phyloP scores from a whole-genome alignment of 2,797 vertebrate species.

The Syngnathus rostellatus region DNA sequence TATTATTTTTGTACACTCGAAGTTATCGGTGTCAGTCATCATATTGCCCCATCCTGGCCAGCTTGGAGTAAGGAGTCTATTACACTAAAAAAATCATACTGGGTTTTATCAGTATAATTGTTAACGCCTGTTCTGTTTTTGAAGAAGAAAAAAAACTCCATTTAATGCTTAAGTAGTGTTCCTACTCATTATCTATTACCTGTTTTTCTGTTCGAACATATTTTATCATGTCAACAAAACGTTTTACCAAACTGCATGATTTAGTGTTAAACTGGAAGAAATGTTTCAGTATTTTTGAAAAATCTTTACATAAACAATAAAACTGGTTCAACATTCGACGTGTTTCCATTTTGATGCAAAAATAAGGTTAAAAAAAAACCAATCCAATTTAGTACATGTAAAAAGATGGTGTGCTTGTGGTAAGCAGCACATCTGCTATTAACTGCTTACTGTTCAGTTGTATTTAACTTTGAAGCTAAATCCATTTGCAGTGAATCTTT shows the following conservation, averaged over 20 bases:
- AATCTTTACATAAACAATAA: slow-evolving; percentile 60
- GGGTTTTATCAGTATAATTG: slow-evolving; percentile 66
- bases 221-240: slow-evolving; percentile 60
- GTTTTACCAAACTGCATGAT: slow-evolving; percentile 70
- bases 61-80: slow-evolving; percentile 15
- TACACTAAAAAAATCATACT: slow-evolving; percentile 50
- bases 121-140: slow-evolving; percentile 21
- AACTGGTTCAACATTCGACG: slow-evolving; percentile 36
- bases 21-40: slow-evolving; percentile 31
- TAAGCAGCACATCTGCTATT: background rate
- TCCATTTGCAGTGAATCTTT: too few species aligned
- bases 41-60: slow-evolving; percentile 29
- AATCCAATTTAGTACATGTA: background rate
- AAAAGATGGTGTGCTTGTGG: background rate
- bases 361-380: background rate
- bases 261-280: slow-evolving; percentile 53
- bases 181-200: slow-evolving; percentile 42
- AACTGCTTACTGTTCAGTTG: too few species aligned
- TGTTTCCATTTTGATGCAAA: background rate
- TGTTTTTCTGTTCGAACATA: slow-evolving; percentile 54
- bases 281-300: slow-evolving; percentile 63
- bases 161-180: slow-evolving; percentile 45
- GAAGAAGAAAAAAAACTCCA: slow-evolving; percentile 10
- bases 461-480: too few species aligned
- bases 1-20: slow-evolving; percentile 55